phyloP scores from a whole-genome alignment of 2,888 invertebrate species.

The Heliconius aoede region DNA sequence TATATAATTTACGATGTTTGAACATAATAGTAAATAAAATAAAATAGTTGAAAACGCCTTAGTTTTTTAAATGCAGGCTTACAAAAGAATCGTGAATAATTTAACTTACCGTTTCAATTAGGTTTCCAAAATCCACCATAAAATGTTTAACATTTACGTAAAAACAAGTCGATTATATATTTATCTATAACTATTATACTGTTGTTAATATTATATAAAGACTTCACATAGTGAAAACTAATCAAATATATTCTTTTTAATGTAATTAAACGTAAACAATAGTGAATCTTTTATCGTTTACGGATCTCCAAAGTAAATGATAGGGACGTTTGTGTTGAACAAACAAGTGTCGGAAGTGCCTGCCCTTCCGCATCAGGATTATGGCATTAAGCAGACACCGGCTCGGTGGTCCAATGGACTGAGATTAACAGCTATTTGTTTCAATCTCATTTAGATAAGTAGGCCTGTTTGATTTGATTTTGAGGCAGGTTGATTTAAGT shows the following conservation, averaged over 20 bases:
- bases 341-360: conserved; percentile 64
- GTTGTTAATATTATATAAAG: not conserved
- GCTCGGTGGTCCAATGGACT: conserved; percentile 42
- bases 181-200: no score
- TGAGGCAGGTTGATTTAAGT: conserved; percentile 27
- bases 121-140: no score
- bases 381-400: conserved; percentile 73
- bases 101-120: no score
- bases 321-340: conserved; percentile 37
- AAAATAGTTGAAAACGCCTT: no score
- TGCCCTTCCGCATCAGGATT: conserved; percentile 73
- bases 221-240: not conserved
- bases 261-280: not conserved
- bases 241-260: not conserved
- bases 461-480: conserved; percentile 32
- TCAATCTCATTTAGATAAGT: conserved; percentile 37
- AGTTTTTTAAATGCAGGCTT: no score
- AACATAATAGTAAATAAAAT: no score
- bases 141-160: no score
- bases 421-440: conserved; percentile 40
- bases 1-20: no score
- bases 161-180: no score
- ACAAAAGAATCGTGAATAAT: no score
- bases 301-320: conserved; percentile 13
- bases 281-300: not conserved